Base-by-base conservation (phyloP, 2,888 invertebrate genomes). In the Pseudoips prasinana region DNA sequence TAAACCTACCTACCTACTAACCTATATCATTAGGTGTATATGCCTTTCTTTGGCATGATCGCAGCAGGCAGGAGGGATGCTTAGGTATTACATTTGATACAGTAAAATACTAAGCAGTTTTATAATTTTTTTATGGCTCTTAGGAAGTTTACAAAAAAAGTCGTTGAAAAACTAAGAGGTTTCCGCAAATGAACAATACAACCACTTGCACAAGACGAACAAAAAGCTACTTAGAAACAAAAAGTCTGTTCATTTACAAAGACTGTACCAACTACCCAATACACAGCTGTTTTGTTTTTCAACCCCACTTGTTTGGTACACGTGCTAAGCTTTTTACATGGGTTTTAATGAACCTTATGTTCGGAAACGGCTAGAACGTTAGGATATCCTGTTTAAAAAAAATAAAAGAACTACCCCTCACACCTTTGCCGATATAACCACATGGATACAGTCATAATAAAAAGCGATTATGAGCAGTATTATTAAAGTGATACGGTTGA, bases 321-420 rank as follows among this genome's bases (percentile, higher is more conserved):
- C 84, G 82, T 81, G 84, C 82, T 77, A 57, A 55, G 22, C 40
- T 64, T 72, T 81, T 77, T 81, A 77, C 80, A 69, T 74, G 68
- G 59, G 59, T 57, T 69, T 54, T 74, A 80, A 79, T 71, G 70
- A 81, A 76, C 73, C 76, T 73, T 74, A 70, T 68, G 73, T 64
- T 78, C 72, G 76, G 81, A 79, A 79, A 77, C 58, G 63, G 65
- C 69, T 67, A 59, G 58, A 60, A 60, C 63, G 61, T 59, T 81
- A 83, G 84, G 84, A 85, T 83, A 83, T 85, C 84, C 84, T 84
- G 85, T 85, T 79, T 77, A 64, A 77, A 81, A 77, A 81, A 76
- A 83, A 83, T 77, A 82, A 84, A 84, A 81, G 77, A 74, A 62
- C 75, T 67, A 75, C 79, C 79, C 81, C 77, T 58, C 70, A 71